These are phyloP conservation scores for Bostrychus sinensis DNA, from an alignment of 2,113 vertebrate genomes.

Conservation along the genomic window DNA sequence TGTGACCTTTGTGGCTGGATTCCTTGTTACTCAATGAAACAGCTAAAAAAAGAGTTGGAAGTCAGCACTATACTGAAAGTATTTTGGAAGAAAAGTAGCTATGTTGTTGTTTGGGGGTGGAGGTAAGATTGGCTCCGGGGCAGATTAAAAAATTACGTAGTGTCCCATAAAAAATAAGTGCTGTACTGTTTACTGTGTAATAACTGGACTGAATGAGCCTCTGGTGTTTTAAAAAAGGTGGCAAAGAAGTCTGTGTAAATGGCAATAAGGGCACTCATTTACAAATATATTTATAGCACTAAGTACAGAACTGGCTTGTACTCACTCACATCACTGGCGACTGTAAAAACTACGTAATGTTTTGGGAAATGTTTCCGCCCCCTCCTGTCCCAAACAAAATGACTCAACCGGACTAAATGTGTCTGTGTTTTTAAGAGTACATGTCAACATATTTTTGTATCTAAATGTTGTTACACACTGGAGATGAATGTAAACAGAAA, in stretches of 20 bases:
- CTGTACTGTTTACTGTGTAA: constrained; percentile 5
- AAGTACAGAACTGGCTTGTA: background rate
- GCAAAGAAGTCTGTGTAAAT: background rate
- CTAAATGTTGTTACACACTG: background rate
- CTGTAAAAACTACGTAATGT: constrained; percentile 7
- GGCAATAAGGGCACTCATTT: background rate
- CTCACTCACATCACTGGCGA: background rate
- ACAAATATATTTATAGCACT: background rate
- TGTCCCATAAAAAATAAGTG: constrained; percentile 1
- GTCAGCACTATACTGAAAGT: no score
- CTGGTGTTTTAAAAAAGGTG: background rate
- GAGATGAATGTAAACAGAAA: background rate
- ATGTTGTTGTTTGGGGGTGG: constrained; percentile 1
- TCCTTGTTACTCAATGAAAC: no score
- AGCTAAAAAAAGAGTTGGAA: no score
- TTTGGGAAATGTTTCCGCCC: constrained; percentile 2
- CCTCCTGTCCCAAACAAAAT: constrained; percentile 1
- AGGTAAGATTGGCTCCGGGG: background rate
- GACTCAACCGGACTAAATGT: constrained; percentile 1
- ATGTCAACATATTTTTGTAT: background rate
- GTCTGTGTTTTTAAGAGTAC: background rate
- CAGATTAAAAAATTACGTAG: constrained; percentile 13
- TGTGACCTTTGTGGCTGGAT: no score
- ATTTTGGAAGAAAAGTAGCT: no score
- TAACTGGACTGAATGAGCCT: background rate